These are phyloP conservation scores for Melopsittacus undulatus DNA, from an alignment of 2,797 vertebrate genomes.

Conservation along the genomic window DNA sequence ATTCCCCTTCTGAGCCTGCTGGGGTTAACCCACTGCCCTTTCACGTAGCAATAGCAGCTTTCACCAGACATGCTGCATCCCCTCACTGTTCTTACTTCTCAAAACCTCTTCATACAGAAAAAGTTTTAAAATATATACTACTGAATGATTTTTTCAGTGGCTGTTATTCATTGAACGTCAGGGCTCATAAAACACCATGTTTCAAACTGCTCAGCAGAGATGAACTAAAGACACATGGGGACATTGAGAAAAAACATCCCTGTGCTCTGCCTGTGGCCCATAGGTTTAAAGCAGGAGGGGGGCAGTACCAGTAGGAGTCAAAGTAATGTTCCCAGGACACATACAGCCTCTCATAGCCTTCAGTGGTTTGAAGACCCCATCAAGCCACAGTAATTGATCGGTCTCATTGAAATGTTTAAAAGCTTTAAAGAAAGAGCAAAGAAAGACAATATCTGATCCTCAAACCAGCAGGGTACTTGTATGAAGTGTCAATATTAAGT, in stretches of 20 bases:
- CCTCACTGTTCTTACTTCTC: not conserved
- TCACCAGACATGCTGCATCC: not conserved
- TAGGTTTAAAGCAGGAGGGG: not conserved
- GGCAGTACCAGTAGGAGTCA: not conserved
- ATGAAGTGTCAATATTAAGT: not conserved
- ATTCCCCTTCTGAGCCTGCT: not conserved
- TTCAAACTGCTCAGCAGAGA: not conserved
- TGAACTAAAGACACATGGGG: not conserved
- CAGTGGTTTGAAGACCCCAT: not conserved
- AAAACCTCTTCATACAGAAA: not conserved
- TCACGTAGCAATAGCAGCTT: not conserved
- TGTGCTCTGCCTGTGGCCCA: not conserved
- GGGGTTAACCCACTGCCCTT: fast-evolving
- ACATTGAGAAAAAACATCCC: not conserved
- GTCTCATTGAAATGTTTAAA: not conserved
- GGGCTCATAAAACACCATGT: not conserved
- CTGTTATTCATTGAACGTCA: not conserved
- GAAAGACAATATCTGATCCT: not conserved
- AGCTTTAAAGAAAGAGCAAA: not conserved
- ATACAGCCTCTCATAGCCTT: not conserved
- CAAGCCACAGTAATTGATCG: not conserved
- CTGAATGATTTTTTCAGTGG: not conserved
- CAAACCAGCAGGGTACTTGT: not conserved
- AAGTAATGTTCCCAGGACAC: fast-evolving
- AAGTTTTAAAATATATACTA: not conserved